A percentile compares a stretch with the other conserved stretches of the same genome.
Evolutionary conservation across 1,140 invertebrate species (phyloP).

Genomic region (Hylyphantes graminicola): DNA sequence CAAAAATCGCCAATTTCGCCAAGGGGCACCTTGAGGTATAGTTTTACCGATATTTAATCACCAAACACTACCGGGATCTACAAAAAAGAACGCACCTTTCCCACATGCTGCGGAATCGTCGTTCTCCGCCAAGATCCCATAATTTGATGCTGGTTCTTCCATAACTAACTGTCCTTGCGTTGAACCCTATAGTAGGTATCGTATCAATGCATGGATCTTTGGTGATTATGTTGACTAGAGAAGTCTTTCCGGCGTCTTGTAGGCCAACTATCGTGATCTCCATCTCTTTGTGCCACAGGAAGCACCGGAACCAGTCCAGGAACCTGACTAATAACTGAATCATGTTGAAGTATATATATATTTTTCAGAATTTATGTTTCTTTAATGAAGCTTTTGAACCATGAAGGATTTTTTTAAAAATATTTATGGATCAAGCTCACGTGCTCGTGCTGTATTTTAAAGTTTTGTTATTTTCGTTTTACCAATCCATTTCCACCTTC

Average conservation of each 20-base stretch:
- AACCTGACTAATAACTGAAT: conserved; percentile 8
- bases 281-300: conserved; percentile 49
- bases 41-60: background rate
- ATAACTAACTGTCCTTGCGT: conserved; percentile 11
- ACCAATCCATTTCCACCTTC: too few species aligned
- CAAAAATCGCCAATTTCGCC: too few species aligned
- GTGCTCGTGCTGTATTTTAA: too few species aligned
- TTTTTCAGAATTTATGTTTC: too few species aligned
- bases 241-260: conserved; percentile 37
- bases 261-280: conserved; percentile 42
- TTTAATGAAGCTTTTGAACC: too few species aligned
- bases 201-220: conserved; percentile 9
- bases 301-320: conserved; percentile 13
- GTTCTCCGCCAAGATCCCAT: conserved; percentile 51
- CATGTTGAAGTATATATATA: conserved; percentile 8
- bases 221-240: conserved; percentile 22
- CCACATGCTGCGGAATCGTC: conserved; percentile 47
- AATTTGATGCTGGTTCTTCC: conserved; percentile 33
- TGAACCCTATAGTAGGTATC: conserved; percentile 46
- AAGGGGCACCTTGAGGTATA: too few species aligned
- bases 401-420: too few species aligned
- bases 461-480: too few species aligned
- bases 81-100: conserved; percentile 7
- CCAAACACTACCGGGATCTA: conserved; percentile 1
- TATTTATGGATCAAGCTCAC: too few species aligned